A percentile compares a stretch with the other conserved stretches of the same genome.
These are phyloP conservation scores for Elanoides forficatus DNA, from an alignment of 2,113 vertebrate genomes.

Conservation along the genomic window DNA sequence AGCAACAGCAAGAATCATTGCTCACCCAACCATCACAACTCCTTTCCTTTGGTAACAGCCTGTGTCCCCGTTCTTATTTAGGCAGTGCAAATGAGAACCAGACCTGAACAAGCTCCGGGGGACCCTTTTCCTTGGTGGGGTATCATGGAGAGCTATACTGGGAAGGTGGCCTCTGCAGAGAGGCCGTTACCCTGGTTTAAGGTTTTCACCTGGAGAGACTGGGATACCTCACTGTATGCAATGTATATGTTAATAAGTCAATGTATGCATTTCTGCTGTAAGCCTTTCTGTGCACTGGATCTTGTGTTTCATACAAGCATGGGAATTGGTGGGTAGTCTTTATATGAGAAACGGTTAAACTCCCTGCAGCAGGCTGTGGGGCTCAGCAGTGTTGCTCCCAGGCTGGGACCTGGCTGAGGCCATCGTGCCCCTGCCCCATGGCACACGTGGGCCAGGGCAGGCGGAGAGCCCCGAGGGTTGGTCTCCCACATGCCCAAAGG, in stretches of 20 bases:
- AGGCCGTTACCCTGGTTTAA: neutral
- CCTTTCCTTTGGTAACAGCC: neutral
- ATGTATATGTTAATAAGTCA: accelerated
- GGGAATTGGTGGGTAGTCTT: neutral
- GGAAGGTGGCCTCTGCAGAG: neutral
- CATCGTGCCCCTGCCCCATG: accelerated
- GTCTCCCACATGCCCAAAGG: neutral
- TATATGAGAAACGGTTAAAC: accelerated
- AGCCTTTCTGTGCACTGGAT: neutral
- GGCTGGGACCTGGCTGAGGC: neutral
- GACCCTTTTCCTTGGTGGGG: too few species aligned
- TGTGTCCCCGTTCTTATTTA: neutral
- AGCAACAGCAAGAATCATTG: neutral
- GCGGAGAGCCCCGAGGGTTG: accelerated
- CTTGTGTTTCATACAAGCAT: neutral
- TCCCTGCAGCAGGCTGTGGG: neutral
- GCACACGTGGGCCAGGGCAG: neutral
- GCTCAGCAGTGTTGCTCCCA: neutral
- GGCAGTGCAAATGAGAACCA: neutral
- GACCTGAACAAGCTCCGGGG: neutral
- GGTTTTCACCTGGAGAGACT: neutral
- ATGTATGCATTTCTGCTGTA: accelerated
- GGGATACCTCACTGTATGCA: neutral
- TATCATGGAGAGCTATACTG: accelerated
- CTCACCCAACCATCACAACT: neutral